These are phyloP conservation scores for Strigamia maritima DNA, from an alignment of 2,888 invertebrate genomes.

Conservation along the genomic window DNA sequence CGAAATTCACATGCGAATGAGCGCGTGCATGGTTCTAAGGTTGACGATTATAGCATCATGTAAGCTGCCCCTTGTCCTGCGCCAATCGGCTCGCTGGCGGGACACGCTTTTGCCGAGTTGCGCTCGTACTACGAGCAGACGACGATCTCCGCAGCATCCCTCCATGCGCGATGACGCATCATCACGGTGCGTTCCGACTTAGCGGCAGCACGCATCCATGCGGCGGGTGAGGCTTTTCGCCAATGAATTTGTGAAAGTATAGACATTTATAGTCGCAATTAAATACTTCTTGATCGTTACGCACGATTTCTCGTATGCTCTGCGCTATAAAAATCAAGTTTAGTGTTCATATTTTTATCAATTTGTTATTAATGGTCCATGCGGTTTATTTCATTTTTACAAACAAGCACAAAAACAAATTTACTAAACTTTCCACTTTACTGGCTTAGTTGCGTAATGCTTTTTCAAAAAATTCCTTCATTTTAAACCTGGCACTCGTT, in stretches of 20 bases:
- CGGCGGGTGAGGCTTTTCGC: not conserved
- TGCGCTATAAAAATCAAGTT: not conserved
- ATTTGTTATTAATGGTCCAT: not conserved
- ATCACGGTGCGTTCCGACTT: not conserved
- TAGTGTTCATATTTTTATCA: not conserved
- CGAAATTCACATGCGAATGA: not conserved
- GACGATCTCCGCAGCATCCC: not conserved
- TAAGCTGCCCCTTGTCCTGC: not conserved
- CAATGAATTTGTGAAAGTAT: not conserved
- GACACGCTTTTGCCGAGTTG: not conserved
- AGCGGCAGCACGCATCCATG: not conserved
- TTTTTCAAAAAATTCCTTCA: not conserved
- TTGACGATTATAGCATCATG: not conserved
- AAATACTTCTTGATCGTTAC: not conserved
- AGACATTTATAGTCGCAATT: not conserved
- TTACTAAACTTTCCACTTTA: not conserved
- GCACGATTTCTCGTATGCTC: not conserved
- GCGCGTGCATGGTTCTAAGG: not conserved
- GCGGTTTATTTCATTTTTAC: not conserved
- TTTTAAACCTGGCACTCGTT: not conserved
- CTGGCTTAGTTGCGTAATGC: not conserved
- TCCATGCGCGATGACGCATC: not conserved
- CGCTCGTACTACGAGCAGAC: not conserved
- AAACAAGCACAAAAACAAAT: no score
- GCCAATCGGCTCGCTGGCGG: not conserved